phyloP scores from a whole-genome alignment of 2,888 invertebrate species.

The Eucriotettix oculatus region DNA sequence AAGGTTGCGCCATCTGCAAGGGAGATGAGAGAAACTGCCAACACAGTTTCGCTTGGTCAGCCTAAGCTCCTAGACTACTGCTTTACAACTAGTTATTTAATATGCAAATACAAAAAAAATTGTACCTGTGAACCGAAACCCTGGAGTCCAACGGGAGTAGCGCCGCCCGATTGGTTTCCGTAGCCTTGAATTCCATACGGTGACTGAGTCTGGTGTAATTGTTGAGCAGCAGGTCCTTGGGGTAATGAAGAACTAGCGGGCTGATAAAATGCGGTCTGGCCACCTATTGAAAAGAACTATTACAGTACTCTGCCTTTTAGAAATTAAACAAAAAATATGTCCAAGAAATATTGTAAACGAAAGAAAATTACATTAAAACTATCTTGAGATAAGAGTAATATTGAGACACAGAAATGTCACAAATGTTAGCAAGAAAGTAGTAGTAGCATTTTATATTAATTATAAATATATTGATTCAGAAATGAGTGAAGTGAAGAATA shows the following conservation, averaged over 20 bases:
- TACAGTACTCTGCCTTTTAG: too few relatives aligned
- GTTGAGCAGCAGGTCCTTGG: constrained; percentile 25
- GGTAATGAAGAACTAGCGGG: constrained; percentile 19
- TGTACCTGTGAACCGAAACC: constrained; percentile 14
- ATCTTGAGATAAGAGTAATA: too few relatives aligned
- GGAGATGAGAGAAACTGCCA: constrained; percentile 24
- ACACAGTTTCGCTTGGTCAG: constrained; percentile 3
- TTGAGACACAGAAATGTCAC: too few relatives aligned
- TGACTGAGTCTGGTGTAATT: constrained; percentile 23
- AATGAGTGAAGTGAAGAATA: too few relatives aligned
- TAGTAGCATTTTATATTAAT: too few relatives aligned
- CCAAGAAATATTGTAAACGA: too few relatives aligned
- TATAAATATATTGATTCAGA: too few relatives aligned
- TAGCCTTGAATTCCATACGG: constrained; percentile 28
- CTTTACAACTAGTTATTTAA: constrained; percentile 34
- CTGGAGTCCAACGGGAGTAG: constrained; percentile 11
- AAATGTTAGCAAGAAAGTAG: too few relatives aligned
- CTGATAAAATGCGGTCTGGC: constrained; percentile 32
- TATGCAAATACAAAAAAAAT: neutral
- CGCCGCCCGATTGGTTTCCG: constrained; percentile 15
- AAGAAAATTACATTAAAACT: too few relatives aligned
- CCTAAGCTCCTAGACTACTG: constrained; percentile 27
- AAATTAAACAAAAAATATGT: too few relatives aligned
- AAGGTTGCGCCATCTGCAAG: constrained; percentile 22
- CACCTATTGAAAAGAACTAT: constrained; percentile 19